These are phyloP conservation scores for Strix aluco DNA, from an alignment of 2,113 vertebrate genomes.

Conservation along the genomic window DNA sequence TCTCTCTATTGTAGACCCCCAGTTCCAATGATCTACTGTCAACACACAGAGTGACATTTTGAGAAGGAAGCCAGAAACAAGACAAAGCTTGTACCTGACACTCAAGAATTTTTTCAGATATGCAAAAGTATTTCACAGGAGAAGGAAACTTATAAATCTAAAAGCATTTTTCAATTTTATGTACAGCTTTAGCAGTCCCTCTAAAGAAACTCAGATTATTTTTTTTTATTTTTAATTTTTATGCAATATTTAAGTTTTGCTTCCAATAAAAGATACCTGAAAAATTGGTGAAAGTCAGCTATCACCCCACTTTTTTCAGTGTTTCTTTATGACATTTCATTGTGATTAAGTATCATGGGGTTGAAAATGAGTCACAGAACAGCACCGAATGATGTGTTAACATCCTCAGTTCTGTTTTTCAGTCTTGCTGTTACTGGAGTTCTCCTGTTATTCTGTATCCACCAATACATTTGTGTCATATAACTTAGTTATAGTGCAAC, in stretches of 20 bases:
- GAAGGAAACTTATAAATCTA: background rate
- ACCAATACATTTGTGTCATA: background rate
- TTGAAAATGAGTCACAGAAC: constrained; percentile 35
- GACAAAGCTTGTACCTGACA: background rate
- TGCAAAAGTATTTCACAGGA: background rate
- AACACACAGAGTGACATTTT: background rate
- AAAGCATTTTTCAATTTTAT: background rate
- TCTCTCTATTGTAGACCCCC: background rate
- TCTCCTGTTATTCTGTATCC: background rate
- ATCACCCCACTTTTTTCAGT: background rate
- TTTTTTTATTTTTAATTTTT: background rate
- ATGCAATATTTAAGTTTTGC: background rate
- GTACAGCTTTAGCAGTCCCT: background rate
- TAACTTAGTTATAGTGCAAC: background rate
- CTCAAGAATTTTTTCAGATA: background rate
- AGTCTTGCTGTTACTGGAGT: background rate
- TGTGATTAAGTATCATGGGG: constrained; percentile 37
- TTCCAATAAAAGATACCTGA: background rate
- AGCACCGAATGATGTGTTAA: background rate
- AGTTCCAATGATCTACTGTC: background rate
- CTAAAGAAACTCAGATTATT: background rate
- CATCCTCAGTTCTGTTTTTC: background rate
- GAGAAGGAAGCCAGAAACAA: background rate
- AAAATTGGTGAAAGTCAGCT: background rate
- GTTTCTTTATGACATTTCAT: background rate